Evolutionary conservation across 1,140 invertebrate species (phyloP).

Genomic region (Notospermus geniculatus): DNA sequence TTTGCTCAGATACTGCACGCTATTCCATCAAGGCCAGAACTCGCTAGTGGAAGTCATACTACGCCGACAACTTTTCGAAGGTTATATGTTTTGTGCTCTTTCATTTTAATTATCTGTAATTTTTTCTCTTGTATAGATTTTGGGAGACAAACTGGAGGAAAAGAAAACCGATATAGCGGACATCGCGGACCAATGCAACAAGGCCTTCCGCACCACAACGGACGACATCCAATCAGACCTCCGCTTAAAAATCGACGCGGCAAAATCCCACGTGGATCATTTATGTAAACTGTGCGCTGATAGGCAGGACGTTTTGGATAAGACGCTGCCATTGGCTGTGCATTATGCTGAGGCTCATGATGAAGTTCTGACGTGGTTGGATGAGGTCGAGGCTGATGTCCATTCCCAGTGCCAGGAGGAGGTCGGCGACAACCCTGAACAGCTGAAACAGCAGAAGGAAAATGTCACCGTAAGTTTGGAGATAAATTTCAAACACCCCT

Average conservation of each 20-base stretch:
- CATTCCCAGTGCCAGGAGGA: constrained; percentile 77
- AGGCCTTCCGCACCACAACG: constrained; percentile 86
- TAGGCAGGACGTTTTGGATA: constrained; percentile 85
- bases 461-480: constrained; percentile 72
- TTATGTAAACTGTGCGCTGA: constrained; percentile 85
- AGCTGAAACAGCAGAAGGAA: constrained; percentile 91
- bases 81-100: too few relatives aligned
- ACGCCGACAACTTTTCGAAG: too few relatives aligned
- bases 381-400: constrained; percentile 82
- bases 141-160: constrained; percentile 92
- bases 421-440: constrained; percentile 79
- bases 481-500: constrained; percentile 1
- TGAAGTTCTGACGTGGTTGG: constrained; percentile 85
- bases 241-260: constrained; percentile 79
- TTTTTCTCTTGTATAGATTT: constrained; percentile 58
- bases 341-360: constrained; percentile 93
- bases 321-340: constrained; percentile 76
- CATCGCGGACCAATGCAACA: constrained; percentile 88
- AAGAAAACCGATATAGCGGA: constrained; percentile 89
- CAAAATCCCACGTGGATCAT: constrained; percentile 68
- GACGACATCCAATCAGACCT: constrained; percentile 81
- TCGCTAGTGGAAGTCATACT: too few relatives aligned
- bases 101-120: constrained; percentile 1
- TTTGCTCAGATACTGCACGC: too few relatives aligned
- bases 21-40: too few relatives aligned